phyloP scores from a whole-genome alignment of 1,140 invertebrate species.

The Ooceraea biroi region DNA sequence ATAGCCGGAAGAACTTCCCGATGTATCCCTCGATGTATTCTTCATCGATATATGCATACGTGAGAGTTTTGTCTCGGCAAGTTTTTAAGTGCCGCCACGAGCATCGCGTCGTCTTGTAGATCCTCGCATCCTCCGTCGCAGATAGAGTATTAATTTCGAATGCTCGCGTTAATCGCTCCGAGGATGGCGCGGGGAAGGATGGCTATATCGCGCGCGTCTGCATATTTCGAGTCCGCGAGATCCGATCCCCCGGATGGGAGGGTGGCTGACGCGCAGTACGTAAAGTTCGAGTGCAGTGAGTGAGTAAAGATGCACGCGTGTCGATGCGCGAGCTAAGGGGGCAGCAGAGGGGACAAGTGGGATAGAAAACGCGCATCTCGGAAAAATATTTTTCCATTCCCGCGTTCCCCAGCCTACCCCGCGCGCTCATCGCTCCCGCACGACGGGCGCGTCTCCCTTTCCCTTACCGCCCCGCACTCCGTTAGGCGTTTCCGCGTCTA shows the following conservation, averaged over 20 bases:
- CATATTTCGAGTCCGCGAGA: conserved; percentile 22
- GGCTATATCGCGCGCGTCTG: too few species aligned
- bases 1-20: not conserved
- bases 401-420: not conserved
- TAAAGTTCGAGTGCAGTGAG: conserved; percentile 23
- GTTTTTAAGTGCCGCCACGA: not conserved
- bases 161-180: conserved; percentile 19
- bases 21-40: not conserved
- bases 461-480: conserved; percentile 29
- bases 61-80: conserved; percentile 16
- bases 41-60: not conserved
- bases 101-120: not conserved
- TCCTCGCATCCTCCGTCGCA: not conserved
- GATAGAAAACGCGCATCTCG: conserved; percentile 11
- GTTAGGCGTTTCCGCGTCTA: conserved; percentile 61
- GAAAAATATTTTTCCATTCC: conserved; percentile 75
- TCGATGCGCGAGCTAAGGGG: conserved; percentile 4
- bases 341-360: too few species aligned
- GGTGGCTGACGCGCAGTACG: not conserved
- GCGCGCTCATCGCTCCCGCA: too few species aligned
- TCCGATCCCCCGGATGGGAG: conserved; percentile 12
- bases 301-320: not conserved
- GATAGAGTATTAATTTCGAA: conserved; percentile 20
- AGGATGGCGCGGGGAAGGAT: not conserved
- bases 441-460: not conserved